Conservation (phyloP, 2,797 vertebrate species). For the Peromyscus melanophrys region DNA sequence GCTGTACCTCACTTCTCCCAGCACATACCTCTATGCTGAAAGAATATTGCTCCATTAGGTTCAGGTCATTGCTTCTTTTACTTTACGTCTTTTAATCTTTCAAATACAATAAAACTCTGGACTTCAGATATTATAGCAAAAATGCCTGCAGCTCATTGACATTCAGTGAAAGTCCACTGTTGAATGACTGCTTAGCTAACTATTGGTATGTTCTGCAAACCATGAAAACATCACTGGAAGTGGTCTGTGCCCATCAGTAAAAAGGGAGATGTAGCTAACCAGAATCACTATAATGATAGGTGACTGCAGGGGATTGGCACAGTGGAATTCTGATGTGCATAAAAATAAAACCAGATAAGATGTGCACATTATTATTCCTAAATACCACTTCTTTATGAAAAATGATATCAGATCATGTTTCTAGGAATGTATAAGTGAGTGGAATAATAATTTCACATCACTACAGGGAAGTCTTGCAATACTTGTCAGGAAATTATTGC, state of each 20-base stretch:
- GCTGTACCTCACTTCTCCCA: slow-evolving; percentile 79
- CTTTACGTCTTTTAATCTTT: slow-evolving; percentile 84
- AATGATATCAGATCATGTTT: slow-evolving; percentile 76
- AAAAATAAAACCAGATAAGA: slow-evolving; percentile 83
- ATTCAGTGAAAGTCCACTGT: slow-evolving; percentile 83
- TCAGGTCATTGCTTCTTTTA: slow-evolving; percentile 82
- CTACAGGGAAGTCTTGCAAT: slow-evolving; percentile 68
- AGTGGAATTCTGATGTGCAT: slow-evolving; percentile 76
- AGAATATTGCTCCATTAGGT: slow-evolving; percentile 81
- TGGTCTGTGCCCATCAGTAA: slow-evolving; percentile 78
- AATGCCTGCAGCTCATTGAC: slow-evolving; percentile 85
- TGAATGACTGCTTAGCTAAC: slow-evolving; percentile 86
- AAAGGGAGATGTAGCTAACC: slow-evolving; percentile 73
- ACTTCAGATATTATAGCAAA: slow-evolving; percentile 85
- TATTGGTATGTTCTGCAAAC: slow-evolving; percentile 86
- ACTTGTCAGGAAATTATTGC: slow-evolving; percentile 72
- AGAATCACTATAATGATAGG: slow-evolving; percentile 76
- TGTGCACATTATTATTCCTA: slow-evolving; percentile 78
- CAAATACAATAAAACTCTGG: slow-evolving; percentile 87
- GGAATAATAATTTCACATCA: slow-evolving; percentile 79
- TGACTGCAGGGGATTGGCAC: slow-evolving; percentile 79
- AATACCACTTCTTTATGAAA: slow-evolving; percentile 83
- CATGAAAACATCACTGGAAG: slow-evolving; percentile 84
- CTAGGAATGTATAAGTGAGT: slow-evolving; percentile 69
- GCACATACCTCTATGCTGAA: slow-evolving; percentile 79